Conservation (phyloP, 2,113 vertebrate species). For the Siniperca chuatsi region DNA sequence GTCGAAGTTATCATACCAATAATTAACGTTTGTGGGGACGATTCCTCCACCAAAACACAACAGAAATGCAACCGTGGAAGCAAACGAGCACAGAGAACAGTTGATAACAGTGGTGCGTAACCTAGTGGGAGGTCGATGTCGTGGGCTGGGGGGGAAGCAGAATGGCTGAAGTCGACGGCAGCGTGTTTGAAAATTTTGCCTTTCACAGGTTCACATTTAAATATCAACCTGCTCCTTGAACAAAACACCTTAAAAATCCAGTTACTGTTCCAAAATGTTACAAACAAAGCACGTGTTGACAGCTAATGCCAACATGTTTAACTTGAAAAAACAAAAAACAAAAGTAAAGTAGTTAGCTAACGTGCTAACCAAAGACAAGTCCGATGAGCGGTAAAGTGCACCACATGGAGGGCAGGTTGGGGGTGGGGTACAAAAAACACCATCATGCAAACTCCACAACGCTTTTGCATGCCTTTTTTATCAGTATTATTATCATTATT, state of each 20-base stretch:
- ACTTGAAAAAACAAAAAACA: neutral
- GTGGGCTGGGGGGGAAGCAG: neutral
- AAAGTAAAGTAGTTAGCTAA: conserved; percentile 21
- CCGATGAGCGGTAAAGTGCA: conserved; percentile 74
- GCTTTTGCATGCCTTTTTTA: conserved; percentile 83
- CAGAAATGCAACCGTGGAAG: conserved; percentile 50
- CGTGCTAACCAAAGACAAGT: conserved; percentile 42
- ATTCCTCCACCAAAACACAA: conserved; percentile 33
- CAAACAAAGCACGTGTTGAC: neutral
- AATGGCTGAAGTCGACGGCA: conserved; percentile 1
- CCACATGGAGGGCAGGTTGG: conserved; percentile 52
- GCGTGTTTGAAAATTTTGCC: neutral
- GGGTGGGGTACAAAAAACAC: conserved; percentile 72
- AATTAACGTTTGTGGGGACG: neutral
- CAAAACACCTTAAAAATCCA: conserved; percentile 33
- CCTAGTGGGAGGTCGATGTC: neutral
- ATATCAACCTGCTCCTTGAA: conserved; percentile 4
- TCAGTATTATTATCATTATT: conserved; percentile 55
- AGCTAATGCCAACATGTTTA: neutral
- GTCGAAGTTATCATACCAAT: conserved; percentile 1
- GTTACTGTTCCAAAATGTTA: conserved; percentile 9
- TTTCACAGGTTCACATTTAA: conserved; percentile 23
- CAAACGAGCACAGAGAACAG: conserved; percentile 40
- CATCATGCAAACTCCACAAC: conserved; percentile 86
- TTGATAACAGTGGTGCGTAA: neutral